Percentiles rank a stretch among this genome's conserved stretches.
Evolutionary conservation across 2,888 invertebrate species (phyloP).

Genomic region (Hydrotaea diabolus): DNA sequence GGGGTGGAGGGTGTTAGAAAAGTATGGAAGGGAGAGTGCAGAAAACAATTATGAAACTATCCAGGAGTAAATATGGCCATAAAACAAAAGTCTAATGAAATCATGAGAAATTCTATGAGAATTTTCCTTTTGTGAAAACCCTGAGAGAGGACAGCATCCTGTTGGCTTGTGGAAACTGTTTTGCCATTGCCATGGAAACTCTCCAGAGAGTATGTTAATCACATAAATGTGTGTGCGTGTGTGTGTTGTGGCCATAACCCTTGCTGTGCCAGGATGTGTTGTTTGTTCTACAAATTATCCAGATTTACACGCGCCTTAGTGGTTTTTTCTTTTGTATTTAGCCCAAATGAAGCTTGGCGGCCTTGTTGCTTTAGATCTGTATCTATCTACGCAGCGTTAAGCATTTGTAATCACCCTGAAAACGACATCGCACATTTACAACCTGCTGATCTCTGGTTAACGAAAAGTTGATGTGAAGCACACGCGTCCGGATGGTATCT

Average conservation of each 20-base stretch:
- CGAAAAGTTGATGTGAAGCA: conserved; percentile 58
- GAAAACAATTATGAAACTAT: conserved; percentile 49
- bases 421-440: conserved; percentile 33
- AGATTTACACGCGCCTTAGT: conserved; percentile 68
- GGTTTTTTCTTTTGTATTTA: conserved; percentile 48
- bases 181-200: conserved; percentile 41
- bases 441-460: conserved; percentile 61
- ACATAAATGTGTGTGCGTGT: conserved; percentile 30
- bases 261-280: conserved; percentile 43
- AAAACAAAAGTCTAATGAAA: conserved; percentile 24
- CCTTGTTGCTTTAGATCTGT: conserved; percentile 51
- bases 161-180: too few relatives aligned
- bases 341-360: neutral
- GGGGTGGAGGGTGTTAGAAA: neutral
- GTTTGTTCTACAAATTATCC: conserved; percentile 57
- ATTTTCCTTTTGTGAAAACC: conserved; percentile 1
- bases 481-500: conserved; percentile 43
- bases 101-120: conserved; percentile 35
- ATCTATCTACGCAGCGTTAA: conserved; percentile 11
- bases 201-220: conserved; percentile 52
- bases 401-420: conserved; percentile 64
- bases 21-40: too few relatives aligned
- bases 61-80: conserved; percentile 14
- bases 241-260: conserved; percentile 33
- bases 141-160: conserved; percentile 8